Base-by-base conservation (phyloP, 2,888 invertebrate species). In the Campoletis raptor region DNA sequence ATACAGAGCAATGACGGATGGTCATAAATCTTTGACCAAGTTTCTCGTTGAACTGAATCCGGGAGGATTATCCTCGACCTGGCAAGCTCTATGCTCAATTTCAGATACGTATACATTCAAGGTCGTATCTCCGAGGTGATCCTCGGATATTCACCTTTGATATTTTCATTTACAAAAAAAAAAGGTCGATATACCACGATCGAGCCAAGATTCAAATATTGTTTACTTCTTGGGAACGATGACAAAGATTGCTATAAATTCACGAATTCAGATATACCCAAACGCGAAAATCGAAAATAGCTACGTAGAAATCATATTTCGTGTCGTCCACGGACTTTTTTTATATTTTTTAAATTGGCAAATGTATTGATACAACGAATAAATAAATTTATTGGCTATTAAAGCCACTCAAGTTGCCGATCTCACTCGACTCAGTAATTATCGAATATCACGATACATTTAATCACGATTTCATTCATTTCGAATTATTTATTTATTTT, bases 11-110 rank as follows among this genome's bases (percentile, higher is more conserved):
- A 79, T 42, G 61, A 37, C 45, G 66, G 80, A 67, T 64, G 42
- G 70, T 81, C 83, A 74, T 84, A 84, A 85, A 83, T 88, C 80
- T 54, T 80, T 73, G 64, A 81, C 78, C 88, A 61, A 57, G 80
- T 77, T 73, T 64, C 73, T 86, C 64, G 80, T 76, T 67, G 67
- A 48, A 61, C 73, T 45, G 61, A 82, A 67, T 82, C 66, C 74
- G 52, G 81, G 70, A 79, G 72, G 73, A 81, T 87, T 85, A 85
- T 81, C 85, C 80, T 72, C 76, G 85, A 84, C 81, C 79, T 78
- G 72, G 45, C 45, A 36, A 61, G 54, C 57, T 72, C 81, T 61
- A 66, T 87, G 57, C 45, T 37, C 73, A 54, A 21, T 70, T 18
- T 64, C 52, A 74, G 64, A 79, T 66, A 37, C 37, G 10, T 84